Base-by-base conservation (phyloP, 2,113 vertebrate genomes). In the Indri indri region DNA sequence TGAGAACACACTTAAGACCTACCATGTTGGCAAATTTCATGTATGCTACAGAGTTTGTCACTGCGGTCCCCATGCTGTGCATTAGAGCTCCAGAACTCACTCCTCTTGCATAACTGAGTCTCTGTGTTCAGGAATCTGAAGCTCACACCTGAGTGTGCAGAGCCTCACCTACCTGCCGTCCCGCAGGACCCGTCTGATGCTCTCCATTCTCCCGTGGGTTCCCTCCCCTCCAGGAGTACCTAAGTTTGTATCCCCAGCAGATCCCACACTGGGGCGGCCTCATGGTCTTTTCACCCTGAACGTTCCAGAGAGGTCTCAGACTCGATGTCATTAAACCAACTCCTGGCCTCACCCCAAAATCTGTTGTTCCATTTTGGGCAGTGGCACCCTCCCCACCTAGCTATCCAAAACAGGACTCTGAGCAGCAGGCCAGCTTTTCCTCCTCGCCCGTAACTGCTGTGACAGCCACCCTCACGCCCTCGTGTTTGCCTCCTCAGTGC, bases 111-210 rank as follows among this genome's bases (percentile, higher is more conserved):
- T 20, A 45, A 17, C 17, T 32, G 32, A 63, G 27, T 9, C 25
- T n/a, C 1, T 23, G n/a, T 40, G 18, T 7, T 23, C 6, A 5
- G 30, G n/a, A 34, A 65, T 22, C 40, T 34, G 25, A 2, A 6
- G 8, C 7, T 71, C 37, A 83, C 9, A 40, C 23, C n/a, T 25
- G 11, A 50, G 37, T 7, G 25, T 23, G 25, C 8, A 5, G 50
- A 37, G 3, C 20, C 40, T 13, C 10, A 1, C 18, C 10, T 22
- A 2, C 16, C 37, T 42, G 1, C 3, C 3, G 17, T 32, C 40
- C 34, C 27, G 13, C 1, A 0, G 25, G 8, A 10, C 14, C 2
- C 22, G 1, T 40, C 52, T 3, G 3, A 30, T 6, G 4, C 14
- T 74, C 23, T 74, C 74, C 7, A 0, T 66, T 73, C 17, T 71